Evolutionary conservation across 2,888 invertebrate species (phyloP).

Genomic region (Dolichopus griseipennis): DNA sequence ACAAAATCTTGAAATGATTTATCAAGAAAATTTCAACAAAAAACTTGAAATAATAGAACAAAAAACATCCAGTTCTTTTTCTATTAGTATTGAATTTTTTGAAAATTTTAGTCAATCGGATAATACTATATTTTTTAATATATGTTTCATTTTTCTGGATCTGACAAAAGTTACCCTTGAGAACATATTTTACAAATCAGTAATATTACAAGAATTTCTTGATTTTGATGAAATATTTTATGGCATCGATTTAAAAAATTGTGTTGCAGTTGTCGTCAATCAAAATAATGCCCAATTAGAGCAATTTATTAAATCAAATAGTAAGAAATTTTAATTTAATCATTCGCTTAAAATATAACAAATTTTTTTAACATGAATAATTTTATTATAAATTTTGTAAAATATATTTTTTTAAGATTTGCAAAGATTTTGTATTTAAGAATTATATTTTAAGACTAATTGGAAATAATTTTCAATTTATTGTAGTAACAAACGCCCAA

Average conservation of each 20-base stretch:
- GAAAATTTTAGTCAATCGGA: constrained; percentile 14
- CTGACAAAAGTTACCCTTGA: not conserved
- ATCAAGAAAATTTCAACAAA: constrained; percentile 6
- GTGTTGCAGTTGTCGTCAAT: constrained; percentile 17
- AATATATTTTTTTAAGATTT: no score
- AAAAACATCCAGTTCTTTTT: constrained; percentile 11
- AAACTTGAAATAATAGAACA: not conserved
- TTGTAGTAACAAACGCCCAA: not conserved
- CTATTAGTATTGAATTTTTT: constrained; percentile 20
- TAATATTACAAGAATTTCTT: constrained; percentile 11
- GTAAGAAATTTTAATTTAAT: constrained; percentile 8
- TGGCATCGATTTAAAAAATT: constrained; percentile 19
- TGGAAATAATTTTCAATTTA: not conserved
- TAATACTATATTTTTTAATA: constrained; percentile 13
- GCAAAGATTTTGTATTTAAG: not conserved
- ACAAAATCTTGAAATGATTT: not conserved
- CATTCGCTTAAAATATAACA: no score
- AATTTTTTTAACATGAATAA: no score
- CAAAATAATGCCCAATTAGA: constrained; percentile 11
- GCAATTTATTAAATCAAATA: constrained; percentile 13
- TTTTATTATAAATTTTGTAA: no score
- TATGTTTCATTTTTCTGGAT: constrained; percentile 16
- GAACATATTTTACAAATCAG: constrained; percentile 15
- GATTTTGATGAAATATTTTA: constrained; percentile 15
- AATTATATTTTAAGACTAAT: constrained; percentile 9